Evolutionary conservation across 2,113 vertebrate genomes (phyloP), one percentile per base, ranked within the genome.

Genomic region (Anthoscopus minutus): DNA sequence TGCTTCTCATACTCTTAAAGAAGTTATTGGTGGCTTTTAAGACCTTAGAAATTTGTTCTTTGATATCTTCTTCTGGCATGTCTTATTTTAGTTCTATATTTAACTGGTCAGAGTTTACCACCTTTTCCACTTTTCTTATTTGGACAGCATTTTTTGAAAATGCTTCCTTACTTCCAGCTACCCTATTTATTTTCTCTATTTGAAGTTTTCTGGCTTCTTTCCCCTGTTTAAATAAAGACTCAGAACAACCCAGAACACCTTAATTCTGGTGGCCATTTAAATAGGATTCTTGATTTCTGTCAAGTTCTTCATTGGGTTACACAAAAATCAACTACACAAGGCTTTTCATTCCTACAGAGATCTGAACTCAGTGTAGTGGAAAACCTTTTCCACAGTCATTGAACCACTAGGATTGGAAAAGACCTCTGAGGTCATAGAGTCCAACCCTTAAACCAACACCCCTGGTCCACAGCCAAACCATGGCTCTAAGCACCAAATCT

Each of bases 331-430:
- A 8, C n/a, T 21, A 9, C 37, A 13, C 18, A 13, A 53, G 31
- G 33, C 13, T 28, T 87, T 87, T 61, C 17, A 54, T 76, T 65
- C 37, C 40, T 81, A 4, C n/a, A 30, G 57, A 72, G 54, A 25
- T 30, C 31, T 12, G 11, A 71, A 35, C 44, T 66, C 24, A 33
- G 1, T 40, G 30, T 8, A 27, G 19, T 28, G 15, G 15, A 28
- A 3, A n/a, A 62, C 15, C 12, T 61, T 0, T 33, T 37, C 40
- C 7, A 24, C 38, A 30, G 6, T 30, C 23, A 44, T 5, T 11
- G 6, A 40, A 40, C 27, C 40, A 76, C 31, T 27, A 20, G 35
- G 40, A 11, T 15, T 76, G 40, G 40, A 40, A 82, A 54, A 76
- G 15, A 40, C 8, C 18, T 61, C 30, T 40, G 35, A 35, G 28